Base-by-base conservation (phyloP, 2,888 invertebrate species). In the Hetaerina titia region DNA sequence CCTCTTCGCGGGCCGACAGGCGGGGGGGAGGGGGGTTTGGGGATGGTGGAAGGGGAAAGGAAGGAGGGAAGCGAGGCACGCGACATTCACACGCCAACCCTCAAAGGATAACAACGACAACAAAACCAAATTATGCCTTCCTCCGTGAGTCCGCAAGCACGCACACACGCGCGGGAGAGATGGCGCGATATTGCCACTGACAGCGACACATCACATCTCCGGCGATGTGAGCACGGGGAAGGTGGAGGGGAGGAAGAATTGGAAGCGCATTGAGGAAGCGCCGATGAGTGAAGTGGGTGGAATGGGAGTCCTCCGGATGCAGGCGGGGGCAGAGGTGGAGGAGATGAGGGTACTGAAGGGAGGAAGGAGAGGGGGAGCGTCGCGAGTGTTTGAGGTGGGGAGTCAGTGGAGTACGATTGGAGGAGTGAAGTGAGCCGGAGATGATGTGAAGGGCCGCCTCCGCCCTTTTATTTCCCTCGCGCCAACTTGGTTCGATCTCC, bases 401-500 rank as follows among this genome's bases (percentile, higher is more conserved):
- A 64, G 22, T 9, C 17, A 60, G 69, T 22, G 22, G 69, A 7
- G n/a, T 69, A n/a, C 22, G 22, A 69, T 69, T 22, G 69, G n/a
- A 69, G 22, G 69, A n/a, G 69, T n/a, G 69, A 69, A 69, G 69
- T 69, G 69, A 69, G 69, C 17, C 69, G 69, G 69, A 69, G 69
- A 69, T 69, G 69, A 69, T 69, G 69, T 69, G 69, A 69, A 69
- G 69, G 6, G 22, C 69, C 7, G 17, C 22, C 9, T 9, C 7
- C 69, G n/a, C 22, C 69, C 69, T 17, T 69, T 69, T 69, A 60
- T n/a, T 7, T 69, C n/a, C n/a, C 69, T 69, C 69, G 19, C 69
- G 22, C 69, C 22, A 22, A n/a, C 69, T 22, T n/a, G 22, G 22
- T 69, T 69, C 69, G 69, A 69, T 69, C 69, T 69, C n/a, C 69